These are phyloP conservation scores for Odontomyia ornata DNA, from an alignment of 2,888 invertebrate species.

Conservation along the genomic window DNA sequence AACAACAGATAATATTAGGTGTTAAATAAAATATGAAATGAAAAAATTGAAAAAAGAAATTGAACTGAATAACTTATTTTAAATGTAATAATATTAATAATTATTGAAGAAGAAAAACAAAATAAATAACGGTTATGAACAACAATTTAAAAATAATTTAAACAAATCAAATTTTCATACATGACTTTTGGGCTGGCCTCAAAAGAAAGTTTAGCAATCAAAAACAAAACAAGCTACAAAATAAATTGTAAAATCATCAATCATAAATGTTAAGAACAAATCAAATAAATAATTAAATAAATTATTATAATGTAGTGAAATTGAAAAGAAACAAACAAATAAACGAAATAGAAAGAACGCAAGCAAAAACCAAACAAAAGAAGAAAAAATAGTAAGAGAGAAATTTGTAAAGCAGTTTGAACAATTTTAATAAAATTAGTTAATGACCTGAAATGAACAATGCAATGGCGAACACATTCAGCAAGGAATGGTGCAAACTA, in stretches of 20 bases:
- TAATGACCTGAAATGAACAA: conserved; percentile 25
- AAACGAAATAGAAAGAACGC: not conserved
- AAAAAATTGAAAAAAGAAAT: conserved; percentile 32
- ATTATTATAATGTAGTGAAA: conserved; percentile 43
- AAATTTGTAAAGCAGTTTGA: not conserved
- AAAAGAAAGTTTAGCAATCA: conserved; percentile 46
- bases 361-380: too few relatives aligned
- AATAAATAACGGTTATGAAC: conserved; percentile 17
- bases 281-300: conserved; percentile 43
- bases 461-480: not conserved
- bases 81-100: conserved; percentile 37
- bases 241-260: conserved; percentile 42
- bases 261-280: conserved; percentile 44
- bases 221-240: conserved; percentile 31
- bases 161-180: conserved; percentile 45
- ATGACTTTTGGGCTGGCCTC: conserved; percentile 50
- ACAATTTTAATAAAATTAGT: conserved; percentile 3
- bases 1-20: conserved; percentile 32
- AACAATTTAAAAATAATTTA: conserved; percentile 35
- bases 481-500: too few relatives aligned
- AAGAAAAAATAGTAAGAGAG: not conserved
- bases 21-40: conserved; percentile 38
- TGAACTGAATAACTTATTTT: conserved; percentile 44
- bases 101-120: not conserved
- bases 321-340: not conserved